These are phyloP conservation scores for Melanerpes formicivorus DNA, from an alignment of 2,113 vertebrate genomes.

Conservation along the genomic window DNA sequence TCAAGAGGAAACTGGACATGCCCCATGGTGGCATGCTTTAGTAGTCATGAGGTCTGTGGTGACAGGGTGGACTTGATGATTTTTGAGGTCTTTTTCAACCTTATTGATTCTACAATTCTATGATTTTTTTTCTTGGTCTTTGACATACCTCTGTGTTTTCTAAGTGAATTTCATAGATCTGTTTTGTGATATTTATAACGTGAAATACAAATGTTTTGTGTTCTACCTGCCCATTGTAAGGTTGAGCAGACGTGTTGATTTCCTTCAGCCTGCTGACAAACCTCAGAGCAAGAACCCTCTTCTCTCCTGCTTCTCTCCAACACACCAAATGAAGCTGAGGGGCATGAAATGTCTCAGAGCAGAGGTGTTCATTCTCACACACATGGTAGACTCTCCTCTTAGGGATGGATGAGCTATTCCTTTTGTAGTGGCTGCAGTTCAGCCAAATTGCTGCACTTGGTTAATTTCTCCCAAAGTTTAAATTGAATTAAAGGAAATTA, in stretches of 20 bases:
- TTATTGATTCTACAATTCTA: too few relatives aligned
- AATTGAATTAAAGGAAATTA: neutral
- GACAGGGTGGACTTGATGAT: too few relatives aligned
- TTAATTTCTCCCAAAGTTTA: neutral
- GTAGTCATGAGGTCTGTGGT: too few relatives aligned
- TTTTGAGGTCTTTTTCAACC: too few relatives aligned
- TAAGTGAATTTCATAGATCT: neutral
- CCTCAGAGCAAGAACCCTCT: neutral
- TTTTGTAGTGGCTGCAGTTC: neutral
- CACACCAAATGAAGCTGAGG: neutral
- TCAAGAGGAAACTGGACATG: too few relatives aligned
- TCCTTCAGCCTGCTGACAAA: neutral
- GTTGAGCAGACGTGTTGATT: neutral
- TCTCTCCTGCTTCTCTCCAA: neutral
- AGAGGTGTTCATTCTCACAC: neutral
- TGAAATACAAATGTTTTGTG: neutral
- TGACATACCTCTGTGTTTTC: neutral
- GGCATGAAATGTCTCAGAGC: neutral
- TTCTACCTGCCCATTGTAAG: neutral
- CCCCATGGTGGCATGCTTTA: too few relatives aligned
- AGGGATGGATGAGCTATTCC: neutral
- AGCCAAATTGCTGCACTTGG: neutral
- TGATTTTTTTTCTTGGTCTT: neutral
- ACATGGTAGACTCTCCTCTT: neutral
- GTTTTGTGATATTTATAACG: neutral